These are phyloP conservation scores for Conops quadrifasciatus DNA, from an alignment of 2,888 invertebrate genomes.

Conservation along the genomic window DNA sequence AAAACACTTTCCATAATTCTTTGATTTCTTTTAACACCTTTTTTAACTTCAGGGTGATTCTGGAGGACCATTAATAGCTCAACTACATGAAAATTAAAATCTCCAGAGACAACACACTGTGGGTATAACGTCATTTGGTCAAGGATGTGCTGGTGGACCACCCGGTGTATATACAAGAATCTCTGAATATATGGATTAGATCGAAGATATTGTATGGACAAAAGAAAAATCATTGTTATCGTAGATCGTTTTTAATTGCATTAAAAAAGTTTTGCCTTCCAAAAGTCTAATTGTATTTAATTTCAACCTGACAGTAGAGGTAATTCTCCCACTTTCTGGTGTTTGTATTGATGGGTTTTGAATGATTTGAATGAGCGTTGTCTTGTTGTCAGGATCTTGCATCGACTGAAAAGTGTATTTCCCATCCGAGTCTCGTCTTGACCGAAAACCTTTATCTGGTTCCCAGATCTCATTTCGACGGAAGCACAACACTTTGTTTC, in stretches of 20 bases:
- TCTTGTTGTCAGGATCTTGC: background rate
- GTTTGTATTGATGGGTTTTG: too few species aligned
- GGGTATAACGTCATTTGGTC: slow-evolving; percentile 36
- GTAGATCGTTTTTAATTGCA: too few species aligned
- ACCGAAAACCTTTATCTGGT: too few species aligned
- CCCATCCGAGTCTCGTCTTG: background rate
- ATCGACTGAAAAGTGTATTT: background rate
- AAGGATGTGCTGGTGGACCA: slow-evolving; percentile 30
- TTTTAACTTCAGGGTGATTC: slow-evolving; percentile 42
- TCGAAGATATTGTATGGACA: slow-evolving; percentile 33
- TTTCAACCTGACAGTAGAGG: background rate
- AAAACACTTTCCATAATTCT: background rate
- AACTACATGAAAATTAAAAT: slow-evolving; percentile 12
- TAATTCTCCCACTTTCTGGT: background rate
- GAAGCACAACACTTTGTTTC: too few species aligned
- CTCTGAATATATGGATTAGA: slow-evolving; percentile 37
- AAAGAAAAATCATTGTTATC: too few species aligned
- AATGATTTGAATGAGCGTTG: too few species aligned
- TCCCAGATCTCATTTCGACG: too few species aligned
- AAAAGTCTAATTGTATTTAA: too few species aligned
- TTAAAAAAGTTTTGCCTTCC: too few species aligned
- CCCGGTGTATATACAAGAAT: slow-evolving; percentile 41
- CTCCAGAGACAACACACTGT: slow-evolving; percentile 23
- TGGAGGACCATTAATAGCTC: slow-evolving; percentile 38
- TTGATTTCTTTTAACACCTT: background rate